Percentiles rank a stretch among this genome's conserved stretches.
These are phyloP conservation scores for Dendrolimus pini DNA, from an alignment of 2,888 invertebrate genomes.

Conservation along the genomic window DNA sequence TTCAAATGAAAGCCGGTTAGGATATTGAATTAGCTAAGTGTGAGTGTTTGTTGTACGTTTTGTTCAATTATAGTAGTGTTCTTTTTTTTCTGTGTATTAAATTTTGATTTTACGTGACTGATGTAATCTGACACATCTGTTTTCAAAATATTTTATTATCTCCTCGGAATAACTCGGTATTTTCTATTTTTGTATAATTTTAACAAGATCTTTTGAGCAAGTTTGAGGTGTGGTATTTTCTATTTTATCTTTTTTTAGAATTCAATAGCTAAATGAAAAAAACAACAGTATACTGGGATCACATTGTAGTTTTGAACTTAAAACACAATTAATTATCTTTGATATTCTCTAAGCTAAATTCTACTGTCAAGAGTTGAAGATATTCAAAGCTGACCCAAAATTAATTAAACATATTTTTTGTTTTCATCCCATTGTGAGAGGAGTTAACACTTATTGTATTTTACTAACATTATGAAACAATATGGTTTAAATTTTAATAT, in stretches of 20 bases:
- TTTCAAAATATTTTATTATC: background rate
- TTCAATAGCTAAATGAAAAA: too few species aligned
- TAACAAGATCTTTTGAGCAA: too few species aligned
- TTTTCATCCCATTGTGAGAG: slow-evolving; percentile 16
- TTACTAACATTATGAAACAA: slow-evolving; percentile 62
- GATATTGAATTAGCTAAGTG: slow-evolving; percentile 41
- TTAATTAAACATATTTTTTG: background rate
- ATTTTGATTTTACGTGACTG: slow-evolving; percentile 8
- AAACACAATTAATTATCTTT: too few species aligned
- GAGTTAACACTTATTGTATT: slow-evolving; percentile 50
- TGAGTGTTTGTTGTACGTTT: slow-evolving; percentile 4
- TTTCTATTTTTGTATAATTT: too few species aligned
- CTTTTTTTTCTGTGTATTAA: slow-evolving; percentile 1
- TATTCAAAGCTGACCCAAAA: background rate
- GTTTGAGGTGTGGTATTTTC: too few species aligned
- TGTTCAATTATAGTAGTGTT: slow-evolving; percentile 2
- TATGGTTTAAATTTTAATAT: slow-evolving; percentile 67
- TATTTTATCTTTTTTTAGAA: too few species aligned
- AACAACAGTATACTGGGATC: too few species aligned
- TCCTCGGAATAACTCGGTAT: too few species aligned
- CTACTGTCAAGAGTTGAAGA: too few species aligned
- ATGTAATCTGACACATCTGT: background rate
- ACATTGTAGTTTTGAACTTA: too few species aligned
- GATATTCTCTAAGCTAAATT: too few species aligned
- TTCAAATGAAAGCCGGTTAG: slow-evolving; percentile 45